Evolutionary conservation across 2,888 invertebrate species (phyloP).

Genomic region (Drosophila rubida): DNA sequence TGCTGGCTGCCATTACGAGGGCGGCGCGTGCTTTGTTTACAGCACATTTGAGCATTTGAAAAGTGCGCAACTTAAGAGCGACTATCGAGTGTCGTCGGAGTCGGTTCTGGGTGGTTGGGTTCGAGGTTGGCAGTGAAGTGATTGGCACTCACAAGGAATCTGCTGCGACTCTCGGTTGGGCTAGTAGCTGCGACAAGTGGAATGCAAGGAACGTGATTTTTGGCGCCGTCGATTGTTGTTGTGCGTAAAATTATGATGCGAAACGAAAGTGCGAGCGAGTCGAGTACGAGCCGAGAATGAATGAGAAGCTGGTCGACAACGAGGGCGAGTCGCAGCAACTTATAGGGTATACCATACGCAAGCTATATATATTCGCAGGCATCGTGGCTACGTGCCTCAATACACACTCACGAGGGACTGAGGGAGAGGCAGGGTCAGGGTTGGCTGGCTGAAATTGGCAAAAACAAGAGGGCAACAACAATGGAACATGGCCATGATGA

Average conservation of each 20-base stretch:
- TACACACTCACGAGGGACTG: conserved; percentile 12
- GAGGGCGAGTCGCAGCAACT: conserved; percentile 9
- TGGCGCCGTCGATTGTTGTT: conserved; percentile 39
- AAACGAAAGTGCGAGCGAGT: conserved; percentile 70
- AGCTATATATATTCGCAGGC: conserved; percentile 1
- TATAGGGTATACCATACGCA: conserved; percentile 11
- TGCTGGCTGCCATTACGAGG: conserved; percentile 25
- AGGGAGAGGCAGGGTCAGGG: conserved; percentile 5
- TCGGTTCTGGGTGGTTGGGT: conserved; percentile 55
- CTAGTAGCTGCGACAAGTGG: conserved; percentile 35
- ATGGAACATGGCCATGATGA: conserved; percentile 61
- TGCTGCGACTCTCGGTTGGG: conserved; percentile 45
- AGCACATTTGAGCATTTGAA: conserved; percentile 53
- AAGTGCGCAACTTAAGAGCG: conserved; percentile 19
- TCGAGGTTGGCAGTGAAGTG: conserved; percentile 25
- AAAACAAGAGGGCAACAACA: conserved; percentile 39
- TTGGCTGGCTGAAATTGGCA: conserved; percentile 52
- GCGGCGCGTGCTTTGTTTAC: conserved; percentile 58
- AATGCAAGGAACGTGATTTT: conserved; percentile 71
- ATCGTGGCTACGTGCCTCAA: conserved; percentile 39
- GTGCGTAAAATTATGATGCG: conserved; percentile 76
- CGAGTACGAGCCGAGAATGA: conserved; percentile 64
- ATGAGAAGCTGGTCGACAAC: conserved; percentile 47
- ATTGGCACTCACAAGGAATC: conserved; percentile 48
- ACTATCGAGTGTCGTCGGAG: conserved; percentile 35